A percentile compares a stretch with the other conserved stretches of the same genome.
Evolutionary conservation across 2,113 vertebrate genomes (phyloP).

Genomic region (Picathartes gymnocephalus): DNA sequence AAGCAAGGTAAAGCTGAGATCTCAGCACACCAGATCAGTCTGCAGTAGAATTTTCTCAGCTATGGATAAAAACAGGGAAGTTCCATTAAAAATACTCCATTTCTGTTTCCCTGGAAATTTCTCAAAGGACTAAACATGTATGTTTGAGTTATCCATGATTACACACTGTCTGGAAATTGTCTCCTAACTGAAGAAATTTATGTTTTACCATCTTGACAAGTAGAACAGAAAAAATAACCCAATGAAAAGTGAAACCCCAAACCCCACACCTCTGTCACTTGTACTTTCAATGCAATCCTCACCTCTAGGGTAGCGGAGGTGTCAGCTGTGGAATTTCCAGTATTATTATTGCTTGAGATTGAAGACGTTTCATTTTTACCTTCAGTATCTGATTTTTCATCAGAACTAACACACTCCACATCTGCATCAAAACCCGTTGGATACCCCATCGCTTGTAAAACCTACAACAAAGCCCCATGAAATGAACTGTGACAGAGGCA

Average conservation of each 20-base stretch:
- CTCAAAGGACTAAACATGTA: background rate
- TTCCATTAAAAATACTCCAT: background rate
- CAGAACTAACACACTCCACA: constrained; percentile 93
- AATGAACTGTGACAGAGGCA: background rate
- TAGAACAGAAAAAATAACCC: background rate
- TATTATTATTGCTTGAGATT: constrained; percentile 97
- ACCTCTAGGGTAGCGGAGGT: constrained; percentile 97
- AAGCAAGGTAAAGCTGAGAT: background rate
- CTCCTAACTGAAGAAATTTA: background rate
- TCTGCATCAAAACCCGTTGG: constrained; percentile 96
- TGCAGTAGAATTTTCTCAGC: background rate
- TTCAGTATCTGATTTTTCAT: constrained; percentile 96
- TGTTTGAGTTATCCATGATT: background rate
- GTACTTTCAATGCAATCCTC: background rate
- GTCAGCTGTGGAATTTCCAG: constrained; percentile 87
- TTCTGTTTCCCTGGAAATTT: background rate
- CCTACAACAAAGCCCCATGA: constrained; percentile 71
- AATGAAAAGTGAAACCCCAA: background rate
- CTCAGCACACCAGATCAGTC: background rate
- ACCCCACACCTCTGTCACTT: background rate
- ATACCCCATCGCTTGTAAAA: constrained; percentile 97
- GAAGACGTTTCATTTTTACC: constrained; percentile 93
- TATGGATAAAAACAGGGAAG: background rate
- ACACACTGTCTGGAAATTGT: background rate
- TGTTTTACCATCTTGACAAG: background rate